Base-by-base conservation (phyloP, 2,888 invertebrate species). In the Scaptomyza caliginosa region DNA sequence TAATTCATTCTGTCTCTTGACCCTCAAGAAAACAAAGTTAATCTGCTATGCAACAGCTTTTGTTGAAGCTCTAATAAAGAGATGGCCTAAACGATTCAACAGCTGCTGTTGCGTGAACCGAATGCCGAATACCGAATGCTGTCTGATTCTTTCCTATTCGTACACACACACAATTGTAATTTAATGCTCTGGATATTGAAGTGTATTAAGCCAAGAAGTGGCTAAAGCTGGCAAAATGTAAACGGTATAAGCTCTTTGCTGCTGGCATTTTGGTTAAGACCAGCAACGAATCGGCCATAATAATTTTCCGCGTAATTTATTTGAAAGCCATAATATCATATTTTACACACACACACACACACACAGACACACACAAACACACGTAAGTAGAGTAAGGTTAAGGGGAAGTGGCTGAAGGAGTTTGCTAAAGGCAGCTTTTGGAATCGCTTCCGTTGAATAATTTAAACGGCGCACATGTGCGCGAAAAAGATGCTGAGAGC, bases 281-380 rank as follows among this genome's bases (percentile, higher is more conserved):
- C 50, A 67, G 76, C 76, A 54, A 58, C 66, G 63, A 62, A 66
- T 74, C 67, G 74, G 74, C 88, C 67, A 76, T 86, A 85, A 85
- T 86, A 88, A 85, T 85, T 85, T 86, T 88, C 71, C 84, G 78
- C 80, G 77, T 80, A 80, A 88, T 86, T 88, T 86, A 86, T 83
- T 83, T 88, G 80, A 77, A 80, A 80, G 52, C 68, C 77, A 74
- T 80, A 77, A 85, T 86, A 79, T 86, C 85, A 82, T 85, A 86
- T 86, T 79, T 86, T 72, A 70, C 55, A 50, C 59, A 56, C 42
- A 56, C 54, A 38, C 39, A 63, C 50, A 45, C 51, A 43, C 39
- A 59, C 46, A 56, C 21, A 38, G 39, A 67, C 23, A 49, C 17
- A 13, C 19, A 39, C 21, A 23, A n/a, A n/a, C n/a, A n/a, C n/a